Base-by-base conservation (phyloP, 2,888 invertebrate species). In the Diarsia mendica region DNA sequence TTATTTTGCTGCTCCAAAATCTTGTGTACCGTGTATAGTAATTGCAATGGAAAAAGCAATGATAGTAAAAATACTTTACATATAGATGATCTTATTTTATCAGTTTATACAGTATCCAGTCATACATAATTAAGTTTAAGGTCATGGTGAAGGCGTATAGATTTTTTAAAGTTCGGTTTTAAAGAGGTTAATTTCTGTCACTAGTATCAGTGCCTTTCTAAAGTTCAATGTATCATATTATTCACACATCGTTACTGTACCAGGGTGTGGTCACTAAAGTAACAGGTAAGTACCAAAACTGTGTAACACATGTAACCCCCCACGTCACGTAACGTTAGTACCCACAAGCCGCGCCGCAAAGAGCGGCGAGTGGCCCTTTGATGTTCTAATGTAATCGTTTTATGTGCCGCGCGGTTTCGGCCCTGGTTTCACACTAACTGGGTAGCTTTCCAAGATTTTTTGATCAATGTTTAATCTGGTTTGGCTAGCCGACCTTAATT, bases 361-460 rank as follows among this genome's bases (percentile, higher is more conserved):
- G 39, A 33, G 82, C 64, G 55, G 53, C 65, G 75, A 84, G 68
- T 66, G 80, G 58, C 75, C 67, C 82, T 80, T 80, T 80, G 80
- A 84, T 81, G 85, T 84, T 60, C 53, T 74, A 81, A 85, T 58
- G 75, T 85, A 84, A 80, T 81, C 76, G 80, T 75, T 81, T 81
- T 81, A 85, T 75, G 61, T 69, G 75, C 85, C 71, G 71, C 79
- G 84, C 49, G 84, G 71, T 83, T 79, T 60, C 20, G 58, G 84
- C 23, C 44, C 28, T 63, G 64, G 66, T 80, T 84, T 80, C 63
- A 60, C 73, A 67, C 80, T 80, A 72, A 79, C 68, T 78, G 46
- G 64, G 39, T 44, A 53, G 48, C 71, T 70, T 79, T 79, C 23
- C 65, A 71, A 70, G 79, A 83, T 83, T 83, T 79, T 79, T 79